Evolutionary conservation across 1,140 invertebrate species (phyloP).

Genomic region (Diorhabda sublineata): DNA sequence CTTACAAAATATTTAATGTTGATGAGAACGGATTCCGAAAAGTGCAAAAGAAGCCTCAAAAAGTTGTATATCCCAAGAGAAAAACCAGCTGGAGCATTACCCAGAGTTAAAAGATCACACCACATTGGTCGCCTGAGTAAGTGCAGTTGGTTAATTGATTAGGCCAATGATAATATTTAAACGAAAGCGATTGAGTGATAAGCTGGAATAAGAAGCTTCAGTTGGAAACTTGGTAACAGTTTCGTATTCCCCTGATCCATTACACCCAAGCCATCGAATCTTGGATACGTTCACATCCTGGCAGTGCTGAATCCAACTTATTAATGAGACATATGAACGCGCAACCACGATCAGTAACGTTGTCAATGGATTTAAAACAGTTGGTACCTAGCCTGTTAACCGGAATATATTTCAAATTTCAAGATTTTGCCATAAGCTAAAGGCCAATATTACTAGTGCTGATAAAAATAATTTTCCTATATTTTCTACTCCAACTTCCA

Average conservation of each 20-base stretch:
- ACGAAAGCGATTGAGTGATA: conserved; percentile 15
- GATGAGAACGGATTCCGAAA: neutral
- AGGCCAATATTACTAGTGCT: too few relatives aligned
- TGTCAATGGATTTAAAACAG: neutral
- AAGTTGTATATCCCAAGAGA: neutral
- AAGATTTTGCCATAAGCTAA: too few relatives aligned
- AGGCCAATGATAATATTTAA: conserved; percentile 38
- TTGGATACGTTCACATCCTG: too few relatives aligned
- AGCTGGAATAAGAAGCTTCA: conserved; percentile 20
- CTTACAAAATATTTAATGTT: too few relatives aligned
- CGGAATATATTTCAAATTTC: too few relatives aligned
- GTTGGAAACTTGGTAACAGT: conserved; percentile 23
- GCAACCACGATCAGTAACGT: too few relatives aligned
- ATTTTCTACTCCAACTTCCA: too few relatives aligned
- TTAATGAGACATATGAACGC: too few relatives aligned
- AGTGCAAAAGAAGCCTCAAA: neutral
- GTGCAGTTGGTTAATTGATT: conserved; percentile 38
- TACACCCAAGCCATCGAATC: neutral
- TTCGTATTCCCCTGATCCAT: conserved; percentile 31
- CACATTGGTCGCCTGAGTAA: conserved; percentile 34
- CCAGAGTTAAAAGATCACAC: conserved; percentile 44
- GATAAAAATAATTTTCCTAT: too few relatives aligned
- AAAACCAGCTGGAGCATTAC: neutral
- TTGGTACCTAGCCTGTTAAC: too few relatives aligned
- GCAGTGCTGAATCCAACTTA: too few relatives aligned